These are phyloP conservation scores for Okamejei kenojei DNA, from an alignment of 2,797 vertebrate species.

Conservation along the genomic window DNA sequence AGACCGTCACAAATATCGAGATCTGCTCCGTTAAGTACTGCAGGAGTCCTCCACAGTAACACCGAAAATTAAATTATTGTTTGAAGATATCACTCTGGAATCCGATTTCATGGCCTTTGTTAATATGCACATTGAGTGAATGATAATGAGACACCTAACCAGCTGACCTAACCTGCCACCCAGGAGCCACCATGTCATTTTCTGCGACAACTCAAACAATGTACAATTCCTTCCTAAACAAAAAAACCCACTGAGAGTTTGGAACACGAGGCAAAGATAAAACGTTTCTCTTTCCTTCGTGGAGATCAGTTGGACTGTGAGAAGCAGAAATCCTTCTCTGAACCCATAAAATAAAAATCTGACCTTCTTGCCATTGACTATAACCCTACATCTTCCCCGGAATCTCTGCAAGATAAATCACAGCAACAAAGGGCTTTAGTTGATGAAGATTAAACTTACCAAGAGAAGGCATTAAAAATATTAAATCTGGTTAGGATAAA, in stretches of 20 bases:
- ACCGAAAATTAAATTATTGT: too few species aligned
- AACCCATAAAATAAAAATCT: not conserved
- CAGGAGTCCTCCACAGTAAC: too few species aligned
- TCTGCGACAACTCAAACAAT: too few species aligned
- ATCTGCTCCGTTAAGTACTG: too few species aligned
- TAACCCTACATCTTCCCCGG: too few species aligned
- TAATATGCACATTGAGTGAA: too few species aligned
- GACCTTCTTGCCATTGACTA: not conserved
- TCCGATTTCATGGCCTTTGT: too few species aligned
- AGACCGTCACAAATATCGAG: too few species aligned
- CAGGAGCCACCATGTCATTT: too few species aligned
- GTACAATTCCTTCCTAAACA: not conserved
- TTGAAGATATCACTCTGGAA: too few species aligned
- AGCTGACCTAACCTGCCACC: too few species aligned
- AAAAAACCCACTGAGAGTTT: not conserved
- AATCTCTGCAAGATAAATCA: not conserved
- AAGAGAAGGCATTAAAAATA: not conserved
- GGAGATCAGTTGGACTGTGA: not conserved
- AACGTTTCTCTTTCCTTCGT: not conserved
- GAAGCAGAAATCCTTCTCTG: not conserved
- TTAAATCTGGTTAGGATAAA: not conserved
- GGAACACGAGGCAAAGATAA: not conserved
- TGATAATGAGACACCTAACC: too few species aligned
- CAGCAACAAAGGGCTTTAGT: not conserved
- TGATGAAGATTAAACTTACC: slow-evolving; percentile 18